Conservation (phyloP, 1,140 invertebrate species). For the Ooceraea biroi region DNA sequence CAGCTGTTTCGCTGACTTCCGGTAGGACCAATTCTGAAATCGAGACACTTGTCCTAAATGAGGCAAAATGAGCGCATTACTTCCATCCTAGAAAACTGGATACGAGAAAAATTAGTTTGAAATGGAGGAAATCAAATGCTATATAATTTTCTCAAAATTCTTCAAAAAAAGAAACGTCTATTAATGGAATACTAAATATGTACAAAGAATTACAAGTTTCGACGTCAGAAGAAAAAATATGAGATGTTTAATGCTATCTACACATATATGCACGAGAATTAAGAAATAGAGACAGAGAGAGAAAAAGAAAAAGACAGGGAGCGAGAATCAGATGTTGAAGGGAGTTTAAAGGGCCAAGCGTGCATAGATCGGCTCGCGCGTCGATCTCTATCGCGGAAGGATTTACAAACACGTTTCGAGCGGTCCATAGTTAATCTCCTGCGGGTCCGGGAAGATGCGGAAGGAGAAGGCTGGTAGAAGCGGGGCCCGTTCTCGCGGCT, state of each 20-base stretch:
- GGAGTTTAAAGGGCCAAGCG: conserved; percentile 40
- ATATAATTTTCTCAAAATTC: not conserved
- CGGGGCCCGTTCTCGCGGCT: conserved; percentile 42
- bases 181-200: not conserved
- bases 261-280: not conserved
- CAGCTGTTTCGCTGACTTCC: conserved; percentile 48
- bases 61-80: not conserved
- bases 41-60: too few species aligned
- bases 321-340: conserved; percentile 30
- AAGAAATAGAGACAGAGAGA: not conserved
- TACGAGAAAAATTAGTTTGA: not conserved
- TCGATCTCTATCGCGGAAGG: conserved; percentile 44
- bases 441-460: not conserved
- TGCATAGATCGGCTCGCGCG: conserved; percentile 33
- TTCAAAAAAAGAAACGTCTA: not conserved
- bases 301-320: not conserved
- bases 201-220: too few species aligned
- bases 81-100: not conserved
- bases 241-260: not conserved
- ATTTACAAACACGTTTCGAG: conserved; percentile 54
- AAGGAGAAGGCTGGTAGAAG: not conserved
- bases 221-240: not conserved
- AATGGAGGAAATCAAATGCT: not conserved
- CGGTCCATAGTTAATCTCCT: conserved; percentile 43
- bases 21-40: not conserved